A percentile compares a stretch with the other conserved stretches of the same genome.
Evolutionary conservation across 2,797 vertebrate species (phyloP).

Genomic region (Glyptemys insculpta): DNA sequence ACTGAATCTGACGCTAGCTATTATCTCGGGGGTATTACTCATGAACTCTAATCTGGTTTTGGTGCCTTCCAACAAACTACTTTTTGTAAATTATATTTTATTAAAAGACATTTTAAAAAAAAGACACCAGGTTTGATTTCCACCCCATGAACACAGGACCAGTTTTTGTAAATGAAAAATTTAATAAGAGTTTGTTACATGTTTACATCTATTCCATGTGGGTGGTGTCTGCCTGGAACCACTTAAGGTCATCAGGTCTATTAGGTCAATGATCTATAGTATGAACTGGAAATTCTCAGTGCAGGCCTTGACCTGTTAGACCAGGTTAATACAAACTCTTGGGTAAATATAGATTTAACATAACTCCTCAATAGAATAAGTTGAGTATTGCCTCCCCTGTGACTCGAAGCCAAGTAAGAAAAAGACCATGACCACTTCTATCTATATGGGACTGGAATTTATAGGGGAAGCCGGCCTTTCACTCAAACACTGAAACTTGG

Average conservation of each 20-base stretch:
- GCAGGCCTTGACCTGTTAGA: accelerated
- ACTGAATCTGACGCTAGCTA: not conserved
- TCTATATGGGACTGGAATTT: not conserved
- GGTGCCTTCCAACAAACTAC: not conserved
- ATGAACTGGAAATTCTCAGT: not conserved
- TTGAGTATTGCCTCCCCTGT: not conserved
- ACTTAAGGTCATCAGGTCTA: not conserved
- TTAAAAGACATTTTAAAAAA: not conserved
- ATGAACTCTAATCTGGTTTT: not conserved
- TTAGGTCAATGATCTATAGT: not conserved
- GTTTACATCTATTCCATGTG: not conserved
- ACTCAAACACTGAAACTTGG: not conserved
- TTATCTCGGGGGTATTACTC: not conserved
- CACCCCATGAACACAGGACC: not conserved
- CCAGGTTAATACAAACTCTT: not conserved
- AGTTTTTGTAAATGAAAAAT: slow-evolving; percentile 1
- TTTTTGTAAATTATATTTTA: not conserved
- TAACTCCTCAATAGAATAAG: not conserved
- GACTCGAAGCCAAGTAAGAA: not conserved
- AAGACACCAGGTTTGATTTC: not conserved
- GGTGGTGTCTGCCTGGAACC: not conserved
- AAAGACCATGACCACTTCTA: not conserved
- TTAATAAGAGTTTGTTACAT: not conserved
- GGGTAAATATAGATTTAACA: not conserved
- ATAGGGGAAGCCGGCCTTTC: not conserved